Evolutionary conservation across 2,888 invertebrate species (phyloP), one percentile per base, ranked within the genome.

Genomic region (Chorisops tibialis): DNA sequence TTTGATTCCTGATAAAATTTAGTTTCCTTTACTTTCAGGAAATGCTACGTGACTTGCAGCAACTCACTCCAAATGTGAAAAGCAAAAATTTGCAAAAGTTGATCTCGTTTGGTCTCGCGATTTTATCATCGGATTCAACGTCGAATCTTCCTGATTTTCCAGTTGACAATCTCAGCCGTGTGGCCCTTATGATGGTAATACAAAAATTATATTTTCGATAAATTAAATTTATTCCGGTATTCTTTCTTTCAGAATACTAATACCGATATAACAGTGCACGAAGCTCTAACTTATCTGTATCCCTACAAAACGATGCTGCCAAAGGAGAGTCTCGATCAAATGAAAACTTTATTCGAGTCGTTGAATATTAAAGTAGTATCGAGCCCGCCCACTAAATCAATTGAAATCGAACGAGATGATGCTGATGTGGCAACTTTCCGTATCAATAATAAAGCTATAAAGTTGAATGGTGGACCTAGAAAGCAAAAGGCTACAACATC

Each of bases 141-240:
- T 64, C 73, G 1, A 71, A 87, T 60, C 78, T 97, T 62, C 95
- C 95, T 0, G 93, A 96, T 79, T 96, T 96, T 75, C 96, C 97
- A 0, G 75, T 94, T 1, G 93, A 94, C 71, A 92, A 87, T 77
- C 76, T 96, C 51, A 77, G 80, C 0, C 74, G 83, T 4, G 85
- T 87, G 30, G 88, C 87, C 0, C 67, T 66, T 64, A 74, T 75
- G 68, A 69, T 78, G 75, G 77, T 75, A 68, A 69, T 41, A 24
- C 9, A 63, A 49, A 11, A 12, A 35, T 37, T 6, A 24, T 7
- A 18, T 16, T 37, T 37, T 12, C 24, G n/a, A 18, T 5, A 43
- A 30, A 52, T 59, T 54, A 12, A 22, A 16, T 18, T 45, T 6
- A 12, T 4, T 48, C 59, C 5, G 52, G 16, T 7, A 56, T 58